Evolutionary conservation across 2,113 vertebrate species (phyloP).

Genomic region (Cebidichthys violaceus): DNA sequence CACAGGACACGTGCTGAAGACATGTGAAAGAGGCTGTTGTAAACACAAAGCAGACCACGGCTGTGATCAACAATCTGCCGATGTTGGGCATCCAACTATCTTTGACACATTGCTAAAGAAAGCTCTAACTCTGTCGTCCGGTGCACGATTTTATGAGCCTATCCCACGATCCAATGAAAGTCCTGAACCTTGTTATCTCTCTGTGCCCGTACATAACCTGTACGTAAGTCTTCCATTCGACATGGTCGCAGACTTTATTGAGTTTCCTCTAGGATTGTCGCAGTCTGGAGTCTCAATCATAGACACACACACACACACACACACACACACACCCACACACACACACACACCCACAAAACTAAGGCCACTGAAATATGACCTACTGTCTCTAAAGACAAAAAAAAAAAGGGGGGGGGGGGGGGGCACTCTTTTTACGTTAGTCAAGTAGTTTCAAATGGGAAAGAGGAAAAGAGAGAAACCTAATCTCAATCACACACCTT

Average conservation of each 20-base stretch:
- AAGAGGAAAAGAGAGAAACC: not conserved
- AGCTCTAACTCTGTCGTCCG: not conserved
- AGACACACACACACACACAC: constrained; percentile 18
- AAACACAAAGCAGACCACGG: constrained; percentile 8
- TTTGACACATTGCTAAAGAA: not conserved
- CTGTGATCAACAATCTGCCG: not conserved
- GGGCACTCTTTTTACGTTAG: not conserved
- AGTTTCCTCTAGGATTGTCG: constrained; percentile 46
- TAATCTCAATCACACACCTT: not conserved
- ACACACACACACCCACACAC: constrained; percentile 7
- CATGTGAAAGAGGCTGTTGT: constrained; percentile 12
- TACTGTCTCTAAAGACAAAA: constrained; percentile 9
- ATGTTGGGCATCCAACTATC: not conserved
- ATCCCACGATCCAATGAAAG: constrained; percentile 13
- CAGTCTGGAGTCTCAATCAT: constrained; percentile 39
- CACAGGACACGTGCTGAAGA: not conserved
- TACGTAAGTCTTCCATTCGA: constrained; percentile 14
- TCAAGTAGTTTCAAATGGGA: not conserved
- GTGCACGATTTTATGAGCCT: not conserved
- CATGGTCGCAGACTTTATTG: constrained; percentile 30
- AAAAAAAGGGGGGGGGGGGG: not conserved
- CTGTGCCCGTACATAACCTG: constrained; percentile 6
- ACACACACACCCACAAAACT: not conserved
- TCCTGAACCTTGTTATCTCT: constrained; percentile 38
- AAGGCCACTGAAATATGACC: constrained; percentile 10